A percentile compares a stretch with the other conserved stretches of the same genome.
Evolutionary conservation across 2,113 vertebrate genomes (phyloP).

Genomic region (Eulemur macaco): DNA sequence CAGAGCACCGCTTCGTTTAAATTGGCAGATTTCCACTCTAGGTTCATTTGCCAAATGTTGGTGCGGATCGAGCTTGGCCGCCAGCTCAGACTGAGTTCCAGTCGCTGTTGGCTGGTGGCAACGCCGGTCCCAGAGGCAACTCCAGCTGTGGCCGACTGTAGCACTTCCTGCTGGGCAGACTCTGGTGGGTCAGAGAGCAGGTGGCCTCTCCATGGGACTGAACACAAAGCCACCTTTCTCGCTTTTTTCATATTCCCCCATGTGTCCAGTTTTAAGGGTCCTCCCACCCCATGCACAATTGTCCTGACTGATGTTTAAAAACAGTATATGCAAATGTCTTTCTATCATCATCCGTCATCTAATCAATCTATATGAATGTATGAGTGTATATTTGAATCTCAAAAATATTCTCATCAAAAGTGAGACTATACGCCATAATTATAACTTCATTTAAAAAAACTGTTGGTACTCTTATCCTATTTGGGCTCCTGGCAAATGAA

Average conservation of each 20-base stretch:
- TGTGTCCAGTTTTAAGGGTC: not conserved
- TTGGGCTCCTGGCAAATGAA: not conserved
- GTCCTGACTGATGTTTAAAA: not conserved
- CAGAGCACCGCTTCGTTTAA: not conserved
- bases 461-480: not conserved
- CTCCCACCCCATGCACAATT: accelerated
- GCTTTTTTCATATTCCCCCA: not conserved
- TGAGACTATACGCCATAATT: not conserved
- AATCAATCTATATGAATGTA: not conserved
- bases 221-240: not conserved
- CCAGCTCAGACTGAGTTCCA: not conserved
- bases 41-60: not conserved
- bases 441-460: constrained; percentile 5
- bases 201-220: not conserved
- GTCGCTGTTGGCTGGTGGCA: not conserved
- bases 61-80: not conserved
- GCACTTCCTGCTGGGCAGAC: not conserved
- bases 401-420: not conserved
- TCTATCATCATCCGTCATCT: not conserved
- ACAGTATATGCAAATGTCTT: not conserved
- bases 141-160: not conserved
- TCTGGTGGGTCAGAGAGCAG: not conserved
- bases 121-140: not conserved
- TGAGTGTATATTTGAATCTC: not conserved
- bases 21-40: not conserved